Conservation (phyloP, 2,797 vertebrate species). For the Gila robusta region DNA sequence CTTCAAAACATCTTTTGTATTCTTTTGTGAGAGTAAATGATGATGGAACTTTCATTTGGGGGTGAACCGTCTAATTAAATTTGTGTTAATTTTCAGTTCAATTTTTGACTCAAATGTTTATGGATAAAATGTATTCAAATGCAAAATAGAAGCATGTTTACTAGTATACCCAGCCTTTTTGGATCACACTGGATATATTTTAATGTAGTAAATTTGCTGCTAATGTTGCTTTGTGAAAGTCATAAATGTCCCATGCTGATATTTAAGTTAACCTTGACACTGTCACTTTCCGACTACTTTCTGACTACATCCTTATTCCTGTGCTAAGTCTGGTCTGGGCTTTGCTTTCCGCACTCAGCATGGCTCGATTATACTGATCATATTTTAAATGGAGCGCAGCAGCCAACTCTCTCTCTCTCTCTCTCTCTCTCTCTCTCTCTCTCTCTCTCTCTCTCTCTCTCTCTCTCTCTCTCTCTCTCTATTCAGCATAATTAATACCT, state of each 20-base stretch:
- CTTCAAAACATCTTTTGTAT: neutral
- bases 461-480: slow-evolving; percentile 65
- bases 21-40: neutral
- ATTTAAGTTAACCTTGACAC: slow-evolving; percentile 19
- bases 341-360: slow-evolving; percentile 55
- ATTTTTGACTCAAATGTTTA: no score
- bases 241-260: neutral
- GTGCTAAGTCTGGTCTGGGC: slow-evolving; percentile 21
- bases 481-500: slow-evolving; percentile 89
- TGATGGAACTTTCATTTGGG: neutral
- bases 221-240: neutral
- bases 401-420: slow-evolving; percentile 67
- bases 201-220: neutral
- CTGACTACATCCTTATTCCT: slow-evolving; percentile 2
- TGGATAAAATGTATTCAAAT: neutral
- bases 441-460: slow-evolving; percentile 43
- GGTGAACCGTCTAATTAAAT: neutral
- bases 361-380: slow-evolving; percentile 69
- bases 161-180: neutral
- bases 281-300: neutral
- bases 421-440: slow-evolving; percentile 62
- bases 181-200: neutral
- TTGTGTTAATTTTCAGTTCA: neutral
- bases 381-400: slow-evolving; percentile 72
- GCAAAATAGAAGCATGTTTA: neutral